Percentiles rank a stretch among this genome's conserved stretches.
These are phyloP conservation scores for Amorpha juglandis DNA, from an alignment of 2,888 invertebrate species.

Conservation along the genomic window DNA sequence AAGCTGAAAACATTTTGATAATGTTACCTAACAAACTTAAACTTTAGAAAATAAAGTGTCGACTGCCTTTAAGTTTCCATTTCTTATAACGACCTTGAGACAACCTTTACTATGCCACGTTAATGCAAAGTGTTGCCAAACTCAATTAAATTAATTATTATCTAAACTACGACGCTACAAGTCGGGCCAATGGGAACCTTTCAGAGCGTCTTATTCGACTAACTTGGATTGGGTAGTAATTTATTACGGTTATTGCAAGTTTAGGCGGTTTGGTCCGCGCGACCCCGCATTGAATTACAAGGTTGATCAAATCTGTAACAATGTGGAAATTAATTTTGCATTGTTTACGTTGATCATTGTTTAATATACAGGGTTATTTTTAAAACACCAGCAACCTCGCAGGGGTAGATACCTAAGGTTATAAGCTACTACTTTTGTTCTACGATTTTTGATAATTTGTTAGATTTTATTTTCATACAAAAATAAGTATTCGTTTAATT, in stretches of 20 bases:
- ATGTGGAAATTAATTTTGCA: conserved; percentile 59
- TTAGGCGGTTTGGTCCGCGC: conserved; percentile 54
- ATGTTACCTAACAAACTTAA: background rate
- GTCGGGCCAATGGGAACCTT: conserved; percentile 43
- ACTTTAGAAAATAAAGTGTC: background rate
- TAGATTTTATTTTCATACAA: too few species aligned
- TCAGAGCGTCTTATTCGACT: conserved; percentile 63
- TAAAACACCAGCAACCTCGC: too few species aligned
- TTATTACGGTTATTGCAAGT: conserved; percentile 73
- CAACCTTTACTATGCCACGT: conserved; percentile 26
- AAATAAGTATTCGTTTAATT: too few species aligned
- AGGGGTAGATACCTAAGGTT: too few species aligned
- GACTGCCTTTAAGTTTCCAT: conserved; percentile 4
- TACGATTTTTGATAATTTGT: too few species aligned
- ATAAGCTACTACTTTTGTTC: too few species aligned
- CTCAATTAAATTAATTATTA: conserved; percentile 67
- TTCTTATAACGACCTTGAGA: conserved; percentile 29
- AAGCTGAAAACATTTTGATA: conserved; percentile 14
- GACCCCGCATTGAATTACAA: conserved; percentile 42
- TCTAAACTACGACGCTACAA: conserved; percentile 47
- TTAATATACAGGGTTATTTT: background rate
- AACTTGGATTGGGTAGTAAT: conserved; percentile 74
- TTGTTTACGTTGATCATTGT: conserved; percentile 35
- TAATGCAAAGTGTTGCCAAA: conserved; percentile 49
- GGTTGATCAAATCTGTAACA: conserved; percentile 51